Conservation (phyloP, 2,797 vertebrate species). For the Brotogeris chrysoptera region DNA sequence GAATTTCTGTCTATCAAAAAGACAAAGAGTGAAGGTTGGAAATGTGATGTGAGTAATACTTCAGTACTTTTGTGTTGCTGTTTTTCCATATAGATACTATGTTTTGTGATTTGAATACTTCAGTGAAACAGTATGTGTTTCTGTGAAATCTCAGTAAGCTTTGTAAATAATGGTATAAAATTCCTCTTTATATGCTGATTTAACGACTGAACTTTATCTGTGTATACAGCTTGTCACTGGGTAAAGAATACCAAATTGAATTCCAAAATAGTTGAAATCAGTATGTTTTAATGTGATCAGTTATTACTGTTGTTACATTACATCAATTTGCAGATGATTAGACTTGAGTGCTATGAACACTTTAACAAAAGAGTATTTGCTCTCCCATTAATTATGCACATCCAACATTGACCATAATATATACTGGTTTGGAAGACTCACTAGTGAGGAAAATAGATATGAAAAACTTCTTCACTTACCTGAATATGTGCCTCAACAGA, state of each 20-base stretch:
- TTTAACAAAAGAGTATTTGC: not conserved
- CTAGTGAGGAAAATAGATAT: not conserved
- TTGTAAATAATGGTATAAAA: not conserved
- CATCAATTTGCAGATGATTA: not conserved
- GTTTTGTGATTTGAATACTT: not conserved
- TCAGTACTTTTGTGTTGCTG: not conserved
- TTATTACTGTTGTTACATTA: not conserved
- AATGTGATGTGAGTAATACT: slow-evolving; percentile 88
- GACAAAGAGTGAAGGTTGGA: slow-evolving; percentile 95
- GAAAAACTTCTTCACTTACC: not conserved
- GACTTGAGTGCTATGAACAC: not conserved
- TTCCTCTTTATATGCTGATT: not conserved
- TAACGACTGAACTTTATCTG: not conserved
- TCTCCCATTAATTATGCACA: not conserved
- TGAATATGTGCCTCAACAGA: not conserved
- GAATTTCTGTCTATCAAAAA: slow-evolving; percentile 92
- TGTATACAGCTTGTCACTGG: not conserved
- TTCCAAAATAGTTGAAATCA: not conserved
- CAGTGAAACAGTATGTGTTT: not conserved
- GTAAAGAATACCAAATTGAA: not conserved
- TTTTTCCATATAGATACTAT: not conserved
- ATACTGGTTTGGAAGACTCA: not conserved
- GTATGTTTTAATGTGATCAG: not conserved
- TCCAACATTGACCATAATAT: not conserved
- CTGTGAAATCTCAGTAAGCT: not conserved